Evolutionary conservation across 2,888 invertebrate species (phyloP), one percentile per base, ranked within the genome.

Genomic region (Drosophila acutilabella): DNA sequence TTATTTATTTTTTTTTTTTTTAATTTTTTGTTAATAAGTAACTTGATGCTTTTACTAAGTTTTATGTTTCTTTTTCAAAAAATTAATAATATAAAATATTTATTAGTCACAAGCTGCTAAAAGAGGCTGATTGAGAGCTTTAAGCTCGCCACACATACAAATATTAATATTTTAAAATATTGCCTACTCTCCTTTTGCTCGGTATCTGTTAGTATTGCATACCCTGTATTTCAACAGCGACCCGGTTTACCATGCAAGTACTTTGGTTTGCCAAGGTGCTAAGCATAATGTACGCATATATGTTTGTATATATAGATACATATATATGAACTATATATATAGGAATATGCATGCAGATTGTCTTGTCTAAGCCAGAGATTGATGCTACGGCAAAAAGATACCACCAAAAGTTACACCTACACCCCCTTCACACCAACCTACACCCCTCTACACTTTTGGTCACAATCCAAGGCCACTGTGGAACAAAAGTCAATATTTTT

Each of bases 361-460:
- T 71, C 64, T 79, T 74, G 77, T 70, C 85, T 85, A 85, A 83
- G 85, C 82, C 74, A 40, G 77, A 80, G 82, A 83, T 83, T 83
- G 82, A 83, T 84, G 82, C 79, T 72, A 76, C 54, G 45, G 16
- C 59, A 20, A 26, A 6, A 26, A 44, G 20, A 33, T 33, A 11
- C 18, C 44, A 44, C n/a, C 60, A 52, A 42, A 41, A 30, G 14
- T 38, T 7, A 33, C 50, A 51, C 30, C 30, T 8, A 10, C n/a
- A n/a, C n/a, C 10, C n/a, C 14, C 11, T 14, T 16, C 30, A 26
- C 54, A 54, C 48, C 65, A 51, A 47, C 36, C 20, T 4, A 30
- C 13, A 11, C n/a, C 20, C 44, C 13, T 2, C n/a, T 1, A 30
- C 7, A 23, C 2, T 1, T 14, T 4, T 5, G 14, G 33, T 36